A percentile compares a stretch with the other conserved stretches of the same genome.
Conservation (phyloP, 2,888 invertebrate species). For the Chrysolina americana region DNA sequence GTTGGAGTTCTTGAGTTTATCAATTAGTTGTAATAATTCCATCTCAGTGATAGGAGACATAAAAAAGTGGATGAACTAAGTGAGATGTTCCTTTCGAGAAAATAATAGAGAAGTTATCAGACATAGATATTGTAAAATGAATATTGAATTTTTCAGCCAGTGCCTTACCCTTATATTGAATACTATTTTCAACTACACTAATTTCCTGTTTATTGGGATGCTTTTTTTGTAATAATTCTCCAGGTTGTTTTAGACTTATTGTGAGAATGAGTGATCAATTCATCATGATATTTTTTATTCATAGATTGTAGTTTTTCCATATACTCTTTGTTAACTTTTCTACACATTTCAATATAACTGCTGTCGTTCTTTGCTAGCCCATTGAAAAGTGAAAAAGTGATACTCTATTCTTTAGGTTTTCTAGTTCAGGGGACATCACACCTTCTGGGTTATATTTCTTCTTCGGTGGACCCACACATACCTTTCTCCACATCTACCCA, state of each 20-base stretch:
- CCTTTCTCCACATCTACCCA: background rate
- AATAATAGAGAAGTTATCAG: slow-evolving; percentile 7
- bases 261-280: background rate
- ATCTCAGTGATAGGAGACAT: background rate
- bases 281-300: slow-evolving; percentile 20
- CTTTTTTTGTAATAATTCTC: slow-evolving; percentile 9
- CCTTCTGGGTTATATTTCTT: background rate
- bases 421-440: slow-evolving; percentile 7
- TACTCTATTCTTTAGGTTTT: background rate
- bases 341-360: background rate
- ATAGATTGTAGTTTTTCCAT: slow-evolving; percentile 11
- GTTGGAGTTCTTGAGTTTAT: background rate
- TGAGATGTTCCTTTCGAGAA: background rate
- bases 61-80: background rate
- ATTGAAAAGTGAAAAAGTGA: too few species aligned
- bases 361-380: background rate
- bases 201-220: slow-evolving; percentile 1
- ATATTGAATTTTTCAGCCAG: slow-evolving; percentile 12
- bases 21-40: background rate
- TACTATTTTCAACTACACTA: background rate
- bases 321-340: slow-evolving; percentile 11
- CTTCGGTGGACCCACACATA: background rate
- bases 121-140: slow-evolving; percentile 2
- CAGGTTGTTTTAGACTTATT: too few species aligned
- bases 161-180: slow-evolving; percentile 12